Conservation (phyloP, 2,797 vertebrate species). For the Urocyon cinereoargenteus region DNA sequence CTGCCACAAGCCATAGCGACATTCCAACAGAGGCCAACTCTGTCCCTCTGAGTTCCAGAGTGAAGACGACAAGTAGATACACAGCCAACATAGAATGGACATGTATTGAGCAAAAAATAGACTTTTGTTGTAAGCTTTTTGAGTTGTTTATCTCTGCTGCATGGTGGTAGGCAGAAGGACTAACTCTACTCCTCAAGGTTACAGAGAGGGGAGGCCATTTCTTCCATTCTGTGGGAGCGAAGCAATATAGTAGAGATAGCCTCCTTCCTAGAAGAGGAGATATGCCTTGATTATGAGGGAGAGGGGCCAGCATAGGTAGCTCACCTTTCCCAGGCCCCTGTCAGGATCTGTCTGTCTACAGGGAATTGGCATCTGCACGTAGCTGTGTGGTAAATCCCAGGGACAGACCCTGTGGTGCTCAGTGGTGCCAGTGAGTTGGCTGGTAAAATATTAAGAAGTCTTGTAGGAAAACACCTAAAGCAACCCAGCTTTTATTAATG, state of each 20-base stretch:
- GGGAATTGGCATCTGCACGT: not conserved
- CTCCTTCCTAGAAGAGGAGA: not conserved
- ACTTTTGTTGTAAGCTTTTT: not conserved
- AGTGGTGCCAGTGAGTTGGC: not conserved
- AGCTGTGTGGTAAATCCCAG: not conserved
- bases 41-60: not conserved
- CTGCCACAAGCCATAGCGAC: not conserved
- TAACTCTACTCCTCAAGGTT: not conserved
- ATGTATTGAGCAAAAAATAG: not conserved
- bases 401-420: no score
- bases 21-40: not conserved
- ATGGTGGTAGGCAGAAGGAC: no score
- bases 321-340: not conserved
- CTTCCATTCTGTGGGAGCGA: not conserved
- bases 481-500: not conserved
- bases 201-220: not conserved
- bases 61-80: not conserved
- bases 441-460: not conserved
- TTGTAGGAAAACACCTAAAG: not conserved
- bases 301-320: not conserved
- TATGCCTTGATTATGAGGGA: not conserved
- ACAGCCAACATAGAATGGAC: not conserved
- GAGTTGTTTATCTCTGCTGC: not conserved
- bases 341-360: not conserved
- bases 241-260: not conserved